Percentiles rank a stretch among this genome's conserved stretches.
phyloP scores from a whole-genome alignment of 2,888 invertebrate species.

The Pherbina coryleti region DNA sequence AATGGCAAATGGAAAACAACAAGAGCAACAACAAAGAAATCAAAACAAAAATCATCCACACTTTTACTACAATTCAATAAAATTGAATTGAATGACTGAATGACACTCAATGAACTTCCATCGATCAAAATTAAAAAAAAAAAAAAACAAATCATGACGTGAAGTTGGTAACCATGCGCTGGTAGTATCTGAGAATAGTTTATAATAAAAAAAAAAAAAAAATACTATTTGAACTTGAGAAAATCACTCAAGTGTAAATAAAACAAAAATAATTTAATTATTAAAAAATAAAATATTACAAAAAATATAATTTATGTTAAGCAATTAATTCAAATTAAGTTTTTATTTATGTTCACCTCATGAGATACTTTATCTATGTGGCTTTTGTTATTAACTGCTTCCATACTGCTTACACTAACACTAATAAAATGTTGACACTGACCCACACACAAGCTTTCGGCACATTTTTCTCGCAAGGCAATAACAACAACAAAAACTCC shows the following conservation, averaged over 20 bases:
- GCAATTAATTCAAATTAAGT: too few relatives aligned
- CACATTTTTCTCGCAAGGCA: neutral
- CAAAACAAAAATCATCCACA: neutral
- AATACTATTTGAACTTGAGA: conserved; percentile 40
- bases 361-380: too few relatives aligned
- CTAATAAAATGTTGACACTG: neutral
- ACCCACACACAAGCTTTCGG: neutral
- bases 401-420: too few relatives aligned
- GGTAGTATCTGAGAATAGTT: neutral
- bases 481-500: neutral
- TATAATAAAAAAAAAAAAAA: neutral
- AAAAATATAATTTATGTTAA: too few relatives aligned
- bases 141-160: neutral
- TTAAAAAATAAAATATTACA: neutral
- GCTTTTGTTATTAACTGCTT: too few relatives aligned
- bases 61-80: neutral
- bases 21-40: conserved; percentile 8
- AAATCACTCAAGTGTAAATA: conserved; percentile 41
- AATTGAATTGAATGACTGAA: conserved; percentile 2
- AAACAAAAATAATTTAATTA: neutral
- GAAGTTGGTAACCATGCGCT: neutral
- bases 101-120: conserved; percentile 16
- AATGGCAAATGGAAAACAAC: neutral
- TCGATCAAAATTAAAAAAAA: conserved; percentile 4
- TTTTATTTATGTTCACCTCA: too few relatives aligned